phyloP scores from a whole-genome alignment of 2,888 invertebrate species.

The Automeris io region DNA sequence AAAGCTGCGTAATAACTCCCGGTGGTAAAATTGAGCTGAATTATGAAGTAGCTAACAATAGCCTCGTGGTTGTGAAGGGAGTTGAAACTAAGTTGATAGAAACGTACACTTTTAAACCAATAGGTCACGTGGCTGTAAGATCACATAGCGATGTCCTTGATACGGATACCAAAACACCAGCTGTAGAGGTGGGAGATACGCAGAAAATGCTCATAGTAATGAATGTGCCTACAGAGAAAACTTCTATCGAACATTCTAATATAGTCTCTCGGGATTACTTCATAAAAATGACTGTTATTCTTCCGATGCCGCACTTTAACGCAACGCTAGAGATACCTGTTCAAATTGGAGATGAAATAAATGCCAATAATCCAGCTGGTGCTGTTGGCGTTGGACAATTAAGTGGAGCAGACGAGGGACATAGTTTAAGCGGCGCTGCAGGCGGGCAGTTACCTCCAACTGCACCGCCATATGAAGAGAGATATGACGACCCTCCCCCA shows the following conservation, averaged over 20 bases:
- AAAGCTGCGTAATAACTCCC: constrained; percentile 22
- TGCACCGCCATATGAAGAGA: not conserved
- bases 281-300: constrained; percentile 21
- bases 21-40: constrained; percentile 25
- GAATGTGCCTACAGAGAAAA: constrained; percentile 17
- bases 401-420: too few relatives aligned
- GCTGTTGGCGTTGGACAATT: too few relatives aligned
- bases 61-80: constrained; percentile 23
- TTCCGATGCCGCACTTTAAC: constrained; percentile 31
- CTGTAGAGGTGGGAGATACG: constrained; percentile 18
- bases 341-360: constrained; percentile 23
- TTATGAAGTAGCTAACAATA: constrained; percentile 30
- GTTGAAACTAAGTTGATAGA: constrained; percentile 27
- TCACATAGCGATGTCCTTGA: constrained; percentile 15
- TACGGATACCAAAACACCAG: constrained; percentile 23
- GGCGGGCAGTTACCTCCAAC: not conserved
- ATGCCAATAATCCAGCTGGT: not conserved
- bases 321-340: constrained; percentile 26
- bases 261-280: constrained; percentile 26
- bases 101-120: constrained; percentile 19
- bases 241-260: constrained; percentile 26
- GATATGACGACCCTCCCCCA: constrained; percentile 20
- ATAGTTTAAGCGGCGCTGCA: not conserved
- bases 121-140: constrained; percentile 13
- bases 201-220: constrained; percentile 17